Evolutionary conservation across 1,140 invertebrate species (phyloP).

Genomic region (Microvelia longipes): DNA sequence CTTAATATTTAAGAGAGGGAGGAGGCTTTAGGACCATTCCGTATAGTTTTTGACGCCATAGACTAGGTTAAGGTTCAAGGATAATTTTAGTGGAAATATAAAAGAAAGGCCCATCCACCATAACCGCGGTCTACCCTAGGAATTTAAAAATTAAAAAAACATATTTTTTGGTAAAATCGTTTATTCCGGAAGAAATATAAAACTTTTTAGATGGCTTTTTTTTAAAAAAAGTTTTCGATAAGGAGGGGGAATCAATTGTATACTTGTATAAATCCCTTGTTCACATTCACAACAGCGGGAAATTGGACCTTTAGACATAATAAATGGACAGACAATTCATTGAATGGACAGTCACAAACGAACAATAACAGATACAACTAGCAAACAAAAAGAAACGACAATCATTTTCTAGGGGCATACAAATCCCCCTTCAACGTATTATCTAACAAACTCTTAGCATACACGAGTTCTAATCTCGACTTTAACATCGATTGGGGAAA

Average conservation of each 20-base stretch:
- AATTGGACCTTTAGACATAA: not conserved
- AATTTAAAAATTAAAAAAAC: too few relatives aligned
- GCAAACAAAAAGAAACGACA: not conserved
- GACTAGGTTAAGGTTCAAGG: too few relatives aligned
- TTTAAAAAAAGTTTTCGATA: not conserved
- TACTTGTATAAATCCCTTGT: not conserved
- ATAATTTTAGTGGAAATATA: too few relatives aligned
- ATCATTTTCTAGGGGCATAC: not conserved
- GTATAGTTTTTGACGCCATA: too few relatives aligned
- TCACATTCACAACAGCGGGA: not conserved
- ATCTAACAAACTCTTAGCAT: not conserved
- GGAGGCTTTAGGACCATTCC: too few relatives aligned
- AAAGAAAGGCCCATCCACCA: too few relatives aligned
- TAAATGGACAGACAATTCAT: not conserved
- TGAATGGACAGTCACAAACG: not conserved
- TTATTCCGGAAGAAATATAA: too few relatives aligned
- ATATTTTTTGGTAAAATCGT: too few relatives aligned
- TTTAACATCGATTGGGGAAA: not conserved
- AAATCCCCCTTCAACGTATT: not conserved
- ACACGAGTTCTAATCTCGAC: not conserved
- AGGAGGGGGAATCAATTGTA: not conserved
- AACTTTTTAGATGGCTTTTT: too few relatives aligned
- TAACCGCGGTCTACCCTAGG: too few relatives aligned
- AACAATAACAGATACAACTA: not conserved
- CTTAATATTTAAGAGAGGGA: too few relatives aligned